Evolutionary conservation across 2,113 vertebrate genomes (phyloP), one percentile per base, ranked within the genome.

Genomic region (Nothocercus nigrocapillus): DNA sequence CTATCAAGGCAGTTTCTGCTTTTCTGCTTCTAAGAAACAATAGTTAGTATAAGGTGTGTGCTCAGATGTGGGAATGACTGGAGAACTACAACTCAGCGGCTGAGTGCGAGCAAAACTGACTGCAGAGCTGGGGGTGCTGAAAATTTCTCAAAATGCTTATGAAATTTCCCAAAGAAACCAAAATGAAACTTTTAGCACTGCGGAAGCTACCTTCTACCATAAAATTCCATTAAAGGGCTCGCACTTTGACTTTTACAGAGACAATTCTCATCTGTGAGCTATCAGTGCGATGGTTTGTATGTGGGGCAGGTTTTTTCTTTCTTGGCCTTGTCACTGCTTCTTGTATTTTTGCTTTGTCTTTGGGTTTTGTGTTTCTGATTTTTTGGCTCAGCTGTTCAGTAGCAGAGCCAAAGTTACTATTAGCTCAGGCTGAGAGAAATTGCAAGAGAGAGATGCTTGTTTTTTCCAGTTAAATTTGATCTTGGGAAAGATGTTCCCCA

Each of bases 261-360:
- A 20, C 54, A 58, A 18, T 36, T 18, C 21, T 19, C 53, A 28
- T 34, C 47, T 72, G 22, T 72, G 49, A 36, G 51, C 11, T 51
- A 54, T 6, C 49, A 32, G 54, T 32, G 54, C 5, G 11, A 58
- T 32, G 28, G 28, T 32, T 18, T 58, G 28, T 58, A 58, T 58
- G 54, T 38, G 44, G 77, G 49, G 40, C 75, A 79, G 47, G 42
- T 45, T 68, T 76, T 49, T 64, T 25, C 38, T n/a, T 9, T 68
- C 34, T 74, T 44, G 34, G 73, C 68, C 68, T 47, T 94, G 83
- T 94, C 73, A 94, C 93, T 96, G 94, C 63, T 92, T 95, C 90
- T 89, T 85, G 83, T 94, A 93, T 94, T 94, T 74, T 89, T 92
- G 81, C 70, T 96, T 95, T 94, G 90, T 45, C 83, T 95, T 96